Percentiles rank a stretch among this genome's conserved stretches.
Evolutionary conservation across 2,888 invertebrate species (phyloP).

Genomic region (Mystacides longicornis): DNA sequence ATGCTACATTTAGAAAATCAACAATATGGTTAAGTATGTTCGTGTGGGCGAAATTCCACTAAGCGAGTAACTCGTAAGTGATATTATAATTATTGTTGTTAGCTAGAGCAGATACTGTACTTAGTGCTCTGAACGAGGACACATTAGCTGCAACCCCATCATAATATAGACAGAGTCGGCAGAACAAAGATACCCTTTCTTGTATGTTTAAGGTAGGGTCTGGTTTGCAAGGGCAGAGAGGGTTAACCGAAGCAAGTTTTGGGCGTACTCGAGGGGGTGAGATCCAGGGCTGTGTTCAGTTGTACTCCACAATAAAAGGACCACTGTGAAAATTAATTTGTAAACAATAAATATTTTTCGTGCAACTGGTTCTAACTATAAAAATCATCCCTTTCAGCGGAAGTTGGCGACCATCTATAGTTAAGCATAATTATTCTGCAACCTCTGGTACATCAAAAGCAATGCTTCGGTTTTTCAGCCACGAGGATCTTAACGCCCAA

Average conservation of each 20-base stretch:
- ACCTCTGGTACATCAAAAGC: too few relatives aligned
- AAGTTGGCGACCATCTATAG: too few relatives aligned
- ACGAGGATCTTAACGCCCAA: too few relatives aligned
- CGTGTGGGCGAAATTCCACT: too few relatives aligned
- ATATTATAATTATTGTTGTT: too few relatives aligned
- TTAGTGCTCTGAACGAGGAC: conserved; percentile 11
- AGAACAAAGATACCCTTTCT: conserved; percentile 21
- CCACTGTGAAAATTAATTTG: not conserved
- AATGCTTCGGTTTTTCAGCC: too few relatives aligned
- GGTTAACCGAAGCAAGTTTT: conserved; percentile 26
- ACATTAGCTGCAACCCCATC: conserved; percentile 20
- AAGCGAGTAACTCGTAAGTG: too few relatives aligned
- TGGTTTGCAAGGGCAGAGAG: conserved; percentile 24
- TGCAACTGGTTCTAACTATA: not conserved
- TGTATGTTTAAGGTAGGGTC: conserved; percentile 25
- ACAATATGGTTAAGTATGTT: too few relatives aligned
- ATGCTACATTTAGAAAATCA: too few relatives aligned
- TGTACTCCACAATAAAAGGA: too few relatives aligned
- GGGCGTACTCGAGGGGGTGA: conserved; percentile 19
- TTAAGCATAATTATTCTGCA: too few relatives aligned
- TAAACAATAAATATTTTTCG: not conserved
- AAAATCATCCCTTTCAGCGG: too few relatives aligned
- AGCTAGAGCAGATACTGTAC: conserved; percentile 4
- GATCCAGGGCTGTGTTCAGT: not conserved
- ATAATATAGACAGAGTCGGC: conserved; percentile 9